Evolutionary conservation across 2,797 vertebrate genomes (phyloP), one percentile per base, ranked within the genome.

Genomic region (Odontamblyopus lacepedii): DNA sequence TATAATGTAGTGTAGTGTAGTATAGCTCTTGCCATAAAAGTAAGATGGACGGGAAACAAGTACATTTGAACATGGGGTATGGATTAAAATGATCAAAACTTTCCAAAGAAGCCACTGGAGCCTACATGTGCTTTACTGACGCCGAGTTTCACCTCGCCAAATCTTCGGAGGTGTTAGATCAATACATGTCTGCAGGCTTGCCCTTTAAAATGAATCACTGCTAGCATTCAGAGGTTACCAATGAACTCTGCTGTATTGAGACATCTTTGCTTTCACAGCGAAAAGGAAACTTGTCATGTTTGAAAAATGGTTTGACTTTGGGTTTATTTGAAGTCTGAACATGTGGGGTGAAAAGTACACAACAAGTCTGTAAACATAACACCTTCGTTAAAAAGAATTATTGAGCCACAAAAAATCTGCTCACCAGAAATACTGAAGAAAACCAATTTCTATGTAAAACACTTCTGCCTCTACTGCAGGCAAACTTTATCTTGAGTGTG

Each of bases 111-210:
- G 71, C 77, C 69, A 66, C 53, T 70, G 51, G 55, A 64, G 59
- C 44, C 63, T 35, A 27, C 29, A 70, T 63, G 69, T 48, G 67
- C 70, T 72, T 60, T 69, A 6, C 38, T 79, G 69, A 77, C 57
- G 65, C 67, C 70, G 38, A 51, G 69, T 71, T 75, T 59, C 64
- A 44, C 67, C 68, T 79, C 71, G 57, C 60, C 59, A 71, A 80
- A 76, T 76, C 73, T 63, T 66, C 35, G 75, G 48, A 76, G 67
- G 70, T 64, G 66, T 67, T 59, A 2, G 55, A 80, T 80, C 71
- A 83, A 85, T 80, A 66, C 55, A 48, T 27, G 13, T 76, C 67
- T 78, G 73, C 64, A 76, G 68, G 70, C 55, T 51, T 27, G 7
- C 61, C 63, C 51, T 71, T 71, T 18, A 68, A 23, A 63, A 62